phyloP scores from a whole-genome alignment of 2,113 vertebrate genomes.

The Xenopus borealis region DNA sequence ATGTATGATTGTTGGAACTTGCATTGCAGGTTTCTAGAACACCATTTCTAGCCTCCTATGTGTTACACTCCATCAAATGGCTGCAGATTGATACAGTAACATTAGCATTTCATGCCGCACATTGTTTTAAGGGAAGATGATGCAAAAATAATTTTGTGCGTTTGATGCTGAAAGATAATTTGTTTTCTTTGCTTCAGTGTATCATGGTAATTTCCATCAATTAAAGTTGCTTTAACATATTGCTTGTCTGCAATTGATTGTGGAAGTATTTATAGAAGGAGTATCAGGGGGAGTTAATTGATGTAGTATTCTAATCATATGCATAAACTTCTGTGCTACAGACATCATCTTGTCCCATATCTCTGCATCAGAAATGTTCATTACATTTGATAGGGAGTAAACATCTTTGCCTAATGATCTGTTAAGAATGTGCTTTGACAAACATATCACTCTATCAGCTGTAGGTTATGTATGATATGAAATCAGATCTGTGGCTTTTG shows the following conservation, averaged over 20 bases:
- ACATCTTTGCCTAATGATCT: slow-evolving; percentile 31
- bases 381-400: slow-evolving; percentile 28
- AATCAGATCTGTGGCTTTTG: neutral
- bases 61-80: too few relatives aligned
- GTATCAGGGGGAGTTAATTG: slow-evolving; percentile 35
- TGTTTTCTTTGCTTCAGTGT: slow-evolving; percentile 28
- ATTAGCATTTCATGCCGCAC: neutral
- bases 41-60: too few relatives aligned
- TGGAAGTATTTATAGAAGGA: slow-evolving; percentile 29
- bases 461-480: slow-evolving; percentile 10
- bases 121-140: slow-evolving; percentile 5
- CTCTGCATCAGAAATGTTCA: slow-evolving; percentile 21
- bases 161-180: slow-evolving; percentile 8
- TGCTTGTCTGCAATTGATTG: slow-evolving; percentile 37
- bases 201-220: slow-evolving; percentile 33
- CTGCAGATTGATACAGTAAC: too few relatives aligned
- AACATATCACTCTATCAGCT: slow-evolving; percentile 11
- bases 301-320: slow-evolving; percentile 34
- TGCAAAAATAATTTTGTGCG: slow-evolving; percentile 6
- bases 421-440: slow-evolving; percentile 12
- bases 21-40: too few relatives aligned
- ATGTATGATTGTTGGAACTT: too few relatives aligned
- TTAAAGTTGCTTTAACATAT: slow-evolving; percentile 35
- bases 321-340: slow-evolving; percentile 22
- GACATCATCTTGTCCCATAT: slow-evolving; percentile 21